Conservation (phyloP, 2,888 invertebrate species). For the Caenorhabditis doughertyi region DNA sequence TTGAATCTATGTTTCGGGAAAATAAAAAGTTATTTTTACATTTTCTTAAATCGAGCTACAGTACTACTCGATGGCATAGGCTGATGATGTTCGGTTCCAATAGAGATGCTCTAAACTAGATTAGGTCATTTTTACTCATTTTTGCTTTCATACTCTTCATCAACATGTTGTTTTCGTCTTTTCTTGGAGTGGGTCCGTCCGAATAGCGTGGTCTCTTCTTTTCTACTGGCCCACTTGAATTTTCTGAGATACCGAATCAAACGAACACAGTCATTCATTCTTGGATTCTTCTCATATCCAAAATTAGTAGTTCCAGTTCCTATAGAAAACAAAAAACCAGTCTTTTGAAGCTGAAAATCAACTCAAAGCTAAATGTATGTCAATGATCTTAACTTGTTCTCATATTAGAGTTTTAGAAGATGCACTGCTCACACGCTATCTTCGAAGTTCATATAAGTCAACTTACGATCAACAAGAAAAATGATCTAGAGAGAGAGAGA, state of each 20-base stretch:
- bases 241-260: background rate
- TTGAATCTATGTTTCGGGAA: too few relatives aligned
- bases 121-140: slow-evolving; percentile 6
- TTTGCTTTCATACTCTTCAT: background rate
- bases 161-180: slow-evolving; percentile 24
- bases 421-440: too few relatives aligned
- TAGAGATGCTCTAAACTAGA: slow-evolving; percentile 14
- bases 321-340: too few relatives aligned
- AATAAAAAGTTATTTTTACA: too few relatives aligned
- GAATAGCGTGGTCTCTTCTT: background rate
- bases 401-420: too few relatives aligned
- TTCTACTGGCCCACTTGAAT: background rate
- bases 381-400: too few relatives aligned
- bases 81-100: slow-evolving; percentile 9
- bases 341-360: background rate
- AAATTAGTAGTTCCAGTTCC: too few relatives aligned
- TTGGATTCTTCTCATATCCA: background rate
- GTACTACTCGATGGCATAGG: background rate
- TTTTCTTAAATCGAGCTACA: background rate
- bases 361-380: too few relatives aligned
- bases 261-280: background rate
- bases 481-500: too few relatives aligned
- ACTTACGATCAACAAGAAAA: too few relatives aligned
- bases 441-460: too few relatives aligned
- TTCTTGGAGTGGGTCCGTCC: slow-evolving; percentile 3